Base-by-base conservation (phyloP, 92 coral and sea anemone species). In the Parazoanthus swiftii region DNA sequence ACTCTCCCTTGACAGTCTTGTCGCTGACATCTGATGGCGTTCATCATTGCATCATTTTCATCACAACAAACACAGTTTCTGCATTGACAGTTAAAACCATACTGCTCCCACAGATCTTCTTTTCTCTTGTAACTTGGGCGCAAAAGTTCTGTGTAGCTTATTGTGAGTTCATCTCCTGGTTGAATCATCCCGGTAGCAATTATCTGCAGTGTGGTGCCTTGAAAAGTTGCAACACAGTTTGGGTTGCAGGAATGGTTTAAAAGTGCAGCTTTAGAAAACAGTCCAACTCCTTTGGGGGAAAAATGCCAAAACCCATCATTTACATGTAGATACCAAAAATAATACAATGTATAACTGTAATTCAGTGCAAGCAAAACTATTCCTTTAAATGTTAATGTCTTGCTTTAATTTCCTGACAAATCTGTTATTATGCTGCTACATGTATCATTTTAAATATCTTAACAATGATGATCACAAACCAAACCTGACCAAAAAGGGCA, bases 231-330 rank as follows among this genome's bases (percentile, higher is more conserved):
- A 25, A 95, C 93, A 86, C 97, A 95, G 91, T 97, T 97, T 79
- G 99, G 99, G 20, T 78, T 20, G 82, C 99, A 97, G 18, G 99
- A 97, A 90, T 97, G 99, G 90, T 97, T 97, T 23, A 97, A 79
- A 39, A 90, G 85, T 37, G 94, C 86, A 18, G 95, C 92, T 16
- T 74, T 85, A 38, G 77, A 79, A 81, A 91, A 97, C 50, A 97
- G 77, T 36, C 99, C 99, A 71, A 95, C 91, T 48, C 99, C 99
- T 97, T 82, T 14, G 89, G 76, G 59, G 11, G 35, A 67, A 42
- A 21, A 77, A 81, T 26, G 58, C 70, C 70, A 79, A 25, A 37
- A 79, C 44, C 8, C 9, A 14, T 63, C 51, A 65, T n/a, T 73
- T 85, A 13, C 8, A 65, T 5, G 37, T 29, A 29, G 42, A 85